Evolutionary conservation across 1,140 invertebrate species (phyloP), one percentile per base, ranked within the genome.

Genomic region (Parasteatoda tepidariorum): DNA sequence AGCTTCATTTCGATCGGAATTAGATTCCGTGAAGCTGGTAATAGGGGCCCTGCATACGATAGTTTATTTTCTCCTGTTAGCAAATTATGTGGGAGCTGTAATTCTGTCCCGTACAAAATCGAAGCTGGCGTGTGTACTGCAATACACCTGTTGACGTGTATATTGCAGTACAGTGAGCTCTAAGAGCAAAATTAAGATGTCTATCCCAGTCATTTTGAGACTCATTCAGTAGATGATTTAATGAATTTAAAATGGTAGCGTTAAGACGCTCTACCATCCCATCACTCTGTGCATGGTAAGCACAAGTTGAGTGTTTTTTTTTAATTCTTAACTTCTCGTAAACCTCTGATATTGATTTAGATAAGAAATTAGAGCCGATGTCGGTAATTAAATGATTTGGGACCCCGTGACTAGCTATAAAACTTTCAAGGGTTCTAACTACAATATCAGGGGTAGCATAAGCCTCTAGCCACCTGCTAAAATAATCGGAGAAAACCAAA

Each of bases 391-490:
- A 30, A 18, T 71, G 15, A 18, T 62, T 6, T 41, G 87, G 87
- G 13, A 75, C 68, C 0, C 87, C 87, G 86, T 84, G 85, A 33
- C 84, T 64, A n/a, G 78, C 62, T 64, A 87, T 84, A 24, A 88
- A 83, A 13, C 85, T 33, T 67, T 85, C 85, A 6, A 87, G 76
- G 9, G 57, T 61, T n/a, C 70, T 66, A 7, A 85, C 85, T 30
- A 86, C 82, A 76, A 87, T 82, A 64, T 88, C 68, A 30, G 76
- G 73, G 3, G 88, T n/a, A 48, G 86, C 67, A 22, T 79, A 86
- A 13, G 84, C 85, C 71, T 87, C 85, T 11, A 33, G 54, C 78
- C 85, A 89, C 71, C 86, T 86, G 2, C 87, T 88, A 18, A 87
- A 87, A 34, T 85, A 82, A 54, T 87, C 85, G 0, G 85, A 79